A percentile compares a stretch with the other conserved stretches of the same genome.
These are phyloP conservation scores for Gavialis gangeticus DNA, from an alignment of 2,113 vertebrate species.

Conservation along the genomic window DNA sequence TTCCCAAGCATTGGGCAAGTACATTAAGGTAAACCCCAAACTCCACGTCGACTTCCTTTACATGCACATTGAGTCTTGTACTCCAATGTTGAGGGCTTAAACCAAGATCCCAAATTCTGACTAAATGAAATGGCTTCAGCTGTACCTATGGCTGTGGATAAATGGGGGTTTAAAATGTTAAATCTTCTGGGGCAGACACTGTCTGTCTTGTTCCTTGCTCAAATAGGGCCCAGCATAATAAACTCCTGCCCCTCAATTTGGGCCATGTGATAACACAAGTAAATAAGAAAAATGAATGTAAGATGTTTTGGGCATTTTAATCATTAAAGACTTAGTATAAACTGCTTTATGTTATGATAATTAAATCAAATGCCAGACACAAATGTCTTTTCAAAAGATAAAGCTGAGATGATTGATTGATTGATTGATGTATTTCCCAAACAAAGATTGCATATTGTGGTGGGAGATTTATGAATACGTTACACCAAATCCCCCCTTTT, in stretches of 20 bases:
- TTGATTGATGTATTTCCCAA: not conserved
- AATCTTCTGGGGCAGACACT: not conserved
- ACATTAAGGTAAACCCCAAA: not conserved
- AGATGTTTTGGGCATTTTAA: conserved; percentile 20
- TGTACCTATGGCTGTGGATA: not conserved
- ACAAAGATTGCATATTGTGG: not conserved
- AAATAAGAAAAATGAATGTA: not conserved
- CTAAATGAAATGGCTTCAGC: not conserved
- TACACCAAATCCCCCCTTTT: not conserved
- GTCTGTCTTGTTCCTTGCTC: not conserved
- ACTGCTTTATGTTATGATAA: not conserved
- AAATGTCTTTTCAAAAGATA: not conserved
- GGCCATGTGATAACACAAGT: not conserved
- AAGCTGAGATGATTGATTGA: not conserved
- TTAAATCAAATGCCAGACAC: not conserved
- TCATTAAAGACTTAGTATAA: conserved; percentile 10
- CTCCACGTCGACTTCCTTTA: not conserved
- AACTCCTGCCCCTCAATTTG: not conserved
- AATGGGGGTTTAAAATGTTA: not conserved
- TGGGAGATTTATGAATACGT: not conserved
- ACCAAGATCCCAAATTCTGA: not conserved
- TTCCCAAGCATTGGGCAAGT: not conserved
- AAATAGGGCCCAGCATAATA: not conserved
- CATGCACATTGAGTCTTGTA: not conserved
- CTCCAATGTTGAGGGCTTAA: not conserved